phyloP scores from a whole-genome alignment of 2,888 invertebrate species.

The Didymodactylos carnosus region DNA sequence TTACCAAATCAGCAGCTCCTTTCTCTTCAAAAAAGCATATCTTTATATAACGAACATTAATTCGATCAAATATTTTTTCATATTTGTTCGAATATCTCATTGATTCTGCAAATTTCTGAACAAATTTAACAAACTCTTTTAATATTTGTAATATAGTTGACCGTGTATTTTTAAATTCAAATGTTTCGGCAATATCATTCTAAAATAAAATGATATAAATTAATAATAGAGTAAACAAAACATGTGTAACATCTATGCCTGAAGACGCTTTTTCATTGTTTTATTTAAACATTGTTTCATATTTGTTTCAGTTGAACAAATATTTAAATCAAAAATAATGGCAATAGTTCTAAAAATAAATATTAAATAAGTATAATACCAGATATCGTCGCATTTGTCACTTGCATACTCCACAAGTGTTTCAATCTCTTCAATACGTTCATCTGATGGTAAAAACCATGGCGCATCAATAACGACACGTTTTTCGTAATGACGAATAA shows the following conservation, averaged over 20 bases:
- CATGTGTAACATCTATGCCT: neutral
- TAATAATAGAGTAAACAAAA: too few species aligned
- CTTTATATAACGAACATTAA: neutral
- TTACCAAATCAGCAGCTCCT: neutral
- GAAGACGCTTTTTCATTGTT: neutral
- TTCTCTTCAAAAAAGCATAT: neutral
- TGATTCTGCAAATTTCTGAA: neutral
- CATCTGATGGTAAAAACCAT: neutral
- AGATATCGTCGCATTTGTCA: neutral
- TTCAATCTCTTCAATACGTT: neutral
- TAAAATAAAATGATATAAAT: too few species aligned
- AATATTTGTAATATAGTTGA: neutral
- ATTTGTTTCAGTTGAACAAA: neutral
- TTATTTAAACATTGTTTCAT: neutral
- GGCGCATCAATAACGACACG: neutral
- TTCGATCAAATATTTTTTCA: neutral
- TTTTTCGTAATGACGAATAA: neutral
- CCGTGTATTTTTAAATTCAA: too few species aligned
- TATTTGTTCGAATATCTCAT: neutral
- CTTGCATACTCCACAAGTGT: neutral
- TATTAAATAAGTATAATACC: neutral
- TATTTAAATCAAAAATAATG: neutral
- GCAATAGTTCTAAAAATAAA: neutral
- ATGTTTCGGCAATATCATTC: too few species aligned
- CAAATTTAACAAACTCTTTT: neutral